These are phyloP conservation scores for Dissostichus mawsoni DNA, from an alignment of 2,113 vertebrate species.

Conservation along the genomic window DNA sequence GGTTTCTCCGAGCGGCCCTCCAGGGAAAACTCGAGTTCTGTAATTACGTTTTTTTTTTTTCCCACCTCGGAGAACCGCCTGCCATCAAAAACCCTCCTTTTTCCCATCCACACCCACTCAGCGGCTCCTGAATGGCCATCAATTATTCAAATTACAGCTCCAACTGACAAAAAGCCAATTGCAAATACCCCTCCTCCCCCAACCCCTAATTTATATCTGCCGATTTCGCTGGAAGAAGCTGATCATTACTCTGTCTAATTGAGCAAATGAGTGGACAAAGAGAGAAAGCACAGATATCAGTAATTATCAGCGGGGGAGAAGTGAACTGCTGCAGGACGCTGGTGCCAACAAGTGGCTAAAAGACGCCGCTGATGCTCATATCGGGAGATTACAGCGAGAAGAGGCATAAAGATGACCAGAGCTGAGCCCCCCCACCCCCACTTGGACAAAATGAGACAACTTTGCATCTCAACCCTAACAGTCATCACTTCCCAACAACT, in stretches of 20 bases:
- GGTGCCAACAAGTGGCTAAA: constrained; percentile 67
- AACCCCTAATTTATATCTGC: constrained; percentile 59
- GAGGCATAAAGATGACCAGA: neutral
- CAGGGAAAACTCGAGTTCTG: constrained; percentile 56
- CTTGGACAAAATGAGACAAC: neutral
- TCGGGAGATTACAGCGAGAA: neutral
- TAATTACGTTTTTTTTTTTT: constrained; percentile 55
- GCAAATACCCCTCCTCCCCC: constrained; percentile 31
- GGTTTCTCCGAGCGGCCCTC: constrained; percentile 32
- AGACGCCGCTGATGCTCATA: constrained; percentile 46
- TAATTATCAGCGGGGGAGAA: constrained; percentile 64
- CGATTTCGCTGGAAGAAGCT: constrained; percentile 78
- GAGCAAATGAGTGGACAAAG: constrained; percentile 78
- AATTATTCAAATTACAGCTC: constrained; percentile 80
- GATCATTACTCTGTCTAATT: constrained; percentile 81
- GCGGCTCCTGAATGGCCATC: constrained; percentile 62
- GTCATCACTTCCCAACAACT: neutral
- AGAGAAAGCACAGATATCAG: constrained; percentile 73
- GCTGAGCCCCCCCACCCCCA: neutral
- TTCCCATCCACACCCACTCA: constrained; percentile 56
- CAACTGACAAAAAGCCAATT: constrained; percentile 83
- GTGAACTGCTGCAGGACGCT: constrained; percentile 27
- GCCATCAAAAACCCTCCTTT: constrained; percentile 34
- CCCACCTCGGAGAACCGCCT: constrained; percentile 45
- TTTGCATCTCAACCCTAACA: too few relatives aligned